Evolutionary conservation across 2,113 vertebrate genomes (phyloP).

Genomic region (Bothrops jararaca): DNA sequence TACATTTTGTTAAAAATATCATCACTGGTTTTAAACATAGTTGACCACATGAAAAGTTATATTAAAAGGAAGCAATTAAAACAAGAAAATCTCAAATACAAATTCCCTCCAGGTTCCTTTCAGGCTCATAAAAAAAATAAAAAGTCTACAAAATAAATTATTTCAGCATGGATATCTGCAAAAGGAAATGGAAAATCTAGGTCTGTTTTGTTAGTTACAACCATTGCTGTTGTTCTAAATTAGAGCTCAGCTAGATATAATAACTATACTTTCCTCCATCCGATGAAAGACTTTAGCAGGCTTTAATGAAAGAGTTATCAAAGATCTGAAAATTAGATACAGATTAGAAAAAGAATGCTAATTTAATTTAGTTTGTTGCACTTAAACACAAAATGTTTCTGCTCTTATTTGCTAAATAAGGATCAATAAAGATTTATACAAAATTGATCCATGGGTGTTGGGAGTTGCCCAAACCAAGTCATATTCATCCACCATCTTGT

Average conservation of each 20-base stretch:
- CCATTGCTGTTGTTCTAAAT: constrained; percentile 1
- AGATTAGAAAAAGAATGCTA: neutral
- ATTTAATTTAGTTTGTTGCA: neutral
- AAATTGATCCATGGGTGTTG: neutral
- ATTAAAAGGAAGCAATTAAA: neutral
- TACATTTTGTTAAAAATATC: neutral
- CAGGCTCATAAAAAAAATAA: neutral
- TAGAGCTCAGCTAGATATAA: neutral
- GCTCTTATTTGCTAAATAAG: neutral
- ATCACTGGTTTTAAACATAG: neutral
- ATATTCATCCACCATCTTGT: neutral
- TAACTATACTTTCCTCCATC: neutral
- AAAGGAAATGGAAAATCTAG: constrained; percentile 11
- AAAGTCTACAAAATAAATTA: neutral
- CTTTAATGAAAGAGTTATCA: neutral
- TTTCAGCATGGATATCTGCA: neutral
- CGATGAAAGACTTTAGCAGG: neutral
- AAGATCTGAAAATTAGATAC: neutral
- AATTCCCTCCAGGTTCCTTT: neutral
- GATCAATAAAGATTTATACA: neutral
- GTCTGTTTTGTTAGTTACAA: constrained; percentile 1
- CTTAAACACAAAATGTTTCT: neutral
- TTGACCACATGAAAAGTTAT: neutral
- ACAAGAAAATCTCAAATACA: neutral
- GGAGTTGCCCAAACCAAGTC: neutral